Evolutionary conservation across 2,113 vertebrate genomes (phyloP).

Genomic region (Hirundichthys speculiger): DNA sequence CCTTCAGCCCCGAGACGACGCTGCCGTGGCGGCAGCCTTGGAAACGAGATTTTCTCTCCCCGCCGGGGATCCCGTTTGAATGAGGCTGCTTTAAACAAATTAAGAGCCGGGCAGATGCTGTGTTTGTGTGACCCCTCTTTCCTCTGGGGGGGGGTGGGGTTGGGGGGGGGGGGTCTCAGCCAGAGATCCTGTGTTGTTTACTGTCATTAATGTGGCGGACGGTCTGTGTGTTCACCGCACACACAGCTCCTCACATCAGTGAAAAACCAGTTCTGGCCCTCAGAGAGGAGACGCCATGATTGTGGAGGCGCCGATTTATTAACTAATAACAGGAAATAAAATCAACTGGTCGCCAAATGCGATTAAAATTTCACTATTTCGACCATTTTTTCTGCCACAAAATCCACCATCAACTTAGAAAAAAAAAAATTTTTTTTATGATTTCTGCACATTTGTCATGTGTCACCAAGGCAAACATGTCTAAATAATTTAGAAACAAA

Average conservation of each 20-base stretch:
- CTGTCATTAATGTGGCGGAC: slow-evolving; percentile 52
- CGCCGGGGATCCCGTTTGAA: slow-evolving; percentile 65
- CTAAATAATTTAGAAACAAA: too few relatives aligned
- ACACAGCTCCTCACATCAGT: slow-evolving; percentile 19
- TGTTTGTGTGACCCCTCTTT: slow-evolving; percentile 67
- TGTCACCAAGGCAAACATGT: too few relatives aligned
- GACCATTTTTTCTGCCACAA: too few relatives aligned
- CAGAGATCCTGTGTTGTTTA: slow-evolving; percentile 64
- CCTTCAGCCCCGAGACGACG: slow-evolving; percentile 8
- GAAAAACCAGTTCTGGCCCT: slow-evolving; percentile 21
- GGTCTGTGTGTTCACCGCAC: slow-evolving; percentile 55
- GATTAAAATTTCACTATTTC: too few relatives aligned
- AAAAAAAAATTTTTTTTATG: too few relatives aligned
- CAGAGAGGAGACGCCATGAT: neutral
- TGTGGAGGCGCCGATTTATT: neutral
- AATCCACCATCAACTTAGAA: too few relatives aligned
- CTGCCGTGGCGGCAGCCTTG: slow-evolving; percentile 53
- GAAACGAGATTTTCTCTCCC: slow-evolving; percentile 65
- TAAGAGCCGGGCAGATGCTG: slow-evolving; percentile 62
- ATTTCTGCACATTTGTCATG: too few relatives aligned
- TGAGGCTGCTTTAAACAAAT: slow-evolving; percentile 71
- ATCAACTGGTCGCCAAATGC: too few relatives aligned
- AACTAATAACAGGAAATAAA: too few relatives aligned
- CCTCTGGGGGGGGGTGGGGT: slow-evolving; percentile 25
- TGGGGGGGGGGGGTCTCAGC: slow-evolving; percentile 1